These are phyloP conservation scores for Cantharis rufa DNA, from an alignment of 2,888 invertebrate genomes.

Conservation along the genomic window DNA sequence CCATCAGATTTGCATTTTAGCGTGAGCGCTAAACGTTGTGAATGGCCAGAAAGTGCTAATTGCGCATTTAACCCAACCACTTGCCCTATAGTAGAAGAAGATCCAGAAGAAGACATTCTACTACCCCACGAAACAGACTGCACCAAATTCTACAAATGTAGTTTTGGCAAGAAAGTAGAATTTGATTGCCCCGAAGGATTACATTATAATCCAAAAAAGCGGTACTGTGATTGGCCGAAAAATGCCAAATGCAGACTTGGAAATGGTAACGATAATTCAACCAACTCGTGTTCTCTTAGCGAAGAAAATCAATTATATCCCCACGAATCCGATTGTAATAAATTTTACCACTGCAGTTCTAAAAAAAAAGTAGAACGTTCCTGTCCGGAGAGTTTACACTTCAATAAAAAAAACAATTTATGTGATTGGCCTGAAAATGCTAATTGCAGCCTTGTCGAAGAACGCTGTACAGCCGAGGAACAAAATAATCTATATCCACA, in stretches of 20 bases:
- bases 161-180: slow-evolving; percentile 1
- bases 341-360: slow-evolving; percentile 28
- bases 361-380: slow-evolving; percentile 18
- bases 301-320: not conserved
- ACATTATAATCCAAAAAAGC: slow-evolving; percentile 3
- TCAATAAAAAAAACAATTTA: slow-evolving; percentile 10
- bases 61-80: slow-evolving; percentile 8
- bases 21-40: slow-evolving; percentile 27
- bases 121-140: slow-evolving; percentile 23
- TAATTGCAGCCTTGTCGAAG: slow-evolving; percentile 12
- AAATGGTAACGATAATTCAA: not conserved
- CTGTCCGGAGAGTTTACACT: slow-evolving; percentile 33
- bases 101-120: slow-evolving; percentile 11
- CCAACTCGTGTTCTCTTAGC: not conserved
- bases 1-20: slow-evolving; percentile 33
- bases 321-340: slow-evolving; percentile 11
- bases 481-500: slow-evolving; percentile 16
- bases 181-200: slow-evolving; percentile 5
- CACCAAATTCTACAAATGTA: slow-evolving; percentile 24
- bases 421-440: slow-evolving; percentile 26
- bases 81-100: not conserved
- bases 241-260: slow-evolving; percentile 22
- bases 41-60: slow-evolving; percentile 31
- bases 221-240: slow-evolving; percentile 30
- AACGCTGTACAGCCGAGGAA: not conserved